A percentile compares a stretch with the other conserved stretches of the same genome.
Conservation (phyloP, 2,888 invertebrate species). For the Carabus problematicus region DNA sequence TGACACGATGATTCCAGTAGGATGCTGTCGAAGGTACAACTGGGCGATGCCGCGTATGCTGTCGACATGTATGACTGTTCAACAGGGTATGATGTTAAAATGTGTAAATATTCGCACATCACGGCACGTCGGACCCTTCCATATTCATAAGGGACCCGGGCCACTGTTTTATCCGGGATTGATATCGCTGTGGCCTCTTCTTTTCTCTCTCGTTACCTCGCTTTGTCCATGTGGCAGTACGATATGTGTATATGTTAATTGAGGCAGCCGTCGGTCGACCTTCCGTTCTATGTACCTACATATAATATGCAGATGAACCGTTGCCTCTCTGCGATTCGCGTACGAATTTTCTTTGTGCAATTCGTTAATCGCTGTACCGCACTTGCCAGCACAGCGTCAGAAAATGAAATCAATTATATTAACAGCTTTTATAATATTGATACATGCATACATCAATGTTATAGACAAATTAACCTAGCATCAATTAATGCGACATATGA, state of each 20-base stretch:
- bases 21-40: neutral
- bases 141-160: conserved; percentile 39
- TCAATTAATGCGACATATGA: no score
- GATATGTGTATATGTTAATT: conserved; percentile 39
- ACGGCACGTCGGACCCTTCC: conserved; percentile 25
- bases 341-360: conserved; percentile 28
- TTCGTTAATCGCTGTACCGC: conserved; percentile 22
- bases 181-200: conserved; percentile 34
- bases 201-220: conserved; percentile 29
- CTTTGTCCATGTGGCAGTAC: conserved; percentile 12
- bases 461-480: no score
- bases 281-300: conserved; percentile 27
- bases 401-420: no score
- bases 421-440: no score
- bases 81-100: conserved; percentile 47
- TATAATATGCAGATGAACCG: conserved; percentile 37
- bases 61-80: conserved; percentile 40
- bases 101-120: conserved; percentile 52
- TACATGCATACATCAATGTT: no score
- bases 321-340: neutral
- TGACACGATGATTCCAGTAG: no score
- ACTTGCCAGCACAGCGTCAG: no score
- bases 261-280: conserved; percentile 33
- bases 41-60: neutral
- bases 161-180: conserved; percentile 39